Percentiles rank a stretch among this genome's conserved stretches.
These are phyloP conservation scores for Otus sunia DNA, from an alignment of 2,113 vertebrate genomes.

Conservation along the genomic window DNA sequence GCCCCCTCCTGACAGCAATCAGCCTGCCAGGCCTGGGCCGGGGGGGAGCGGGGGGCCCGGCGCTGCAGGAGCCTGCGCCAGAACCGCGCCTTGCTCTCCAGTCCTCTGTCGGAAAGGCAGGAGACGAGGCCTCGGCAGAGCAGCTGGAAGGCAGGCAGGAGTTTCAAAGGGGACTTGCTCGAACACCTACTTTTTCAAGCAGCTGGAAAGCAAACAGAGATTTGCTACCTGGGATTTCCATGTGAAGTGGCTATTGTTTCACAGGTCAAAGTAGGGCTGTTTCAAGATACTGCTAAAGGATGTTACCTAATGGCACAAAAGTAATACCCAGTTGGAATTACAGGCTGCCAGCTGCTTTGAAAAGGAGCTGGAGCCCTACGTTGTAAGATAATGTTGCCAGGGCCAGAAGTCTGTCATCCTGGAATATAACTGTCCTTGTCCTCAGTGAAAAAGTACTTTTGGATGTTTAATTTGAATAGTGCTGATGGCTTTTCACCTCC, in stretches of 20 bases:
- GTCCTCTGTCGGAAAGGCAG: neutral
- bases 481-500: neutral
- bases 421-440: neutral
- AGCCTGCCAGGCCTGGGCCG: neutral
- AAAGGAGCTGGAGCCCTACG: neutral
- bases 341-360: rapidly evolving
- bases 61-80: neutral
- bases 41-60: neutral
- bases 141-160: neutral
- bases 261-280: rapidly evolving
- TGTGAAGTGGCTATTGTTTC: neutral
- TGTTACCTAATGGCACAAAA: neutral
- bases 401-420: neutral
- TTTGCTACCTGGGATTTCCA: neutral
- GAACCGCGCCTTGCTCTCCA: too few relatives aligned
- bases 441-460: neutral
- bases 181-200: neutral
- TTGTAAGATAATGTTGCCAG: neutral
- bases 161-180: rapidly evolving
- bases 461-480: neutral
- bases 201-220: rapidly evolving
- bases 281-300: neutral
- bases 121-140: neutral
- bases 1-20: neutral
- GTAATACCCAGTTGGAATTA: neutral